These are phyloP conservation scores for Rhipidura dahli DNA, from an alignment of 2,113 vertebrate species.

Conservation along the genomic window DNA sequence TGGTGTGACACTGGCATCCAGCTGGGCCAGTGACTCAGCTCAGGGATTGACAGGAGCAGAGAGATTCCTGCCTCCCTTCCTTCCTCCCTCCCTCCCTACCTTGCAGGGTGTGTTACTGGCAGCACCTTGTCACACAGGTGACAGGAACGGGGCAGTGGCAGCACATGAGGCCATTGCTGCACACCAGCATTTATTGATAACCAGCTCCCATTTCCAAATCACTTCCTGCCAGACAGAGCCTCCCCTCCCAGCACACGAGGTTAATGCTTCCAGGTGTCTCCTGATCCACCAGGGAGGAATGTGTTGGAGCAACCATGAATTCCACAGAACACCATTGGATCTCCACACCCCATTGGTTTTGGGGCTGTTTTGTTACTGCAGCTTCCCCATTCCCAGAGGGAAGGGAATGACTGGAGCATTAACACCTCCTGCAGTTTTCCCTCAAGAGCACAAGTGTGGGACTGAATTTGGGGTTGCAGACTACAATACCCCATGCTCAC, in stretches of 20 bases:
- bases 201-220: background rate
- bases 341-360: background rate
- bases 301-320: background rate
- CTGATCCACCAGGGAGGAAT: background rate
- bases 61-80: background rate
- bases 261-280: background rate
- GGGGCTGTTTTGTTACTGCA: background rate
- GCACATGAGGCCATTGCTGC: background rate
- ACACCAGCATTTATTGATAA: background rate
- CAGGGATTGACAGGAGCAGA: background rate
- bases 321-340: background rate
- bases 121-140: background rate
- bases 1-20: background rate
- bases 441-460: background rate
- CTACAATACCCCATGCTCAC: rapidly evolving
- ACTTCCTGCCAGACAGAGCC: conserved; percentile 17
- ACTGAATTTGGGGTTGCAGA: background rate
- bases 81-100: background rate
- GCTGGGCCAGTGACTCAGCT: background rate
- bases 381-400: background rate
- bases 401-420: background rate
- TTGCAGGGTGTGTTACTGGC: background rate
- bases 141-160: background rate
- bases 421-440: background rate
- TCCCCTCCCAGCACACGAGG: background rate